These are phyloP conservation scores for Machimus rusticus DNA, from an alignment of 2,888 invertebrate species.

Conservation along the genomic window DNA sequence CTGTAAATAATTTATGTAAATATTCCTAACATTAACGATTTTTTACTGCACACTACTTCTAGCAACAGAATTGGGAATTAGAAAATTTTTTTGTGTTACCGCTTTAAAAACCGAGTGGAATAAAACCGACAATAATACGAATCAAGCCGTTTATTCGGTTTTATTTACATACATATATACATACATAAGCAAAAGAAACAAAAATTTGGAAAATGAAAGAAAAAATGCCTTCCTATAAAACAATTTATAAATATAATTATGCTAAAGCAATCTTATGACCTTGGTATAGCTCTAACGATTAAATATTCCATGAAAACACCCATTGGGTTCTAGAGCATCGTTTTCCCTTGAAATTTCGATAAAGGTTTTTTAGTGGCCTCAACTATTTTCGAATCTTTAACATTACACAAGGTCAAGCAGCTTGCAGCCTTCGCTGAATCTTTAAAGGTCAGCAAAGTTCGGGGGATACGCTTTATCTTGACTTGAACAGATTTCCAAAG, in stretches of 20 bases:
- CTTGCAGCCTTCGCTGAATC: not conserved
- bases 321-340: not conserved
- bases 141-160: too few relatives aligned
- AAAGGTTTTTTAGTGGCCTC: not conserved
- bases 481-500: not conserved
- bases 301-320: not conserved
- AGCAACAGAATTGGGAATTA: too few relatives aligned
- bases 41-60: too few relatives aligned
- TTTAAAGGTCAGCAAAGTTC: not conserved
- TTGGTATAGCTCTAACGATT: not conserved
- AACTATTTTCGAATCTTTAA: not conserved
- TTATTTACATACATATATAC: too few relatives aligned
- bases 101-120: too few relatives aligned
- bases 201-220: not conserved
- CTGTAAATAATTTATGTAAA: too few relatives aligned
- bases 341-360: not conserved
- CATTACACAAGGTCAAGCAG: slow-evolving; percentile 1
- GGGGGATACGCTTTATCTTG: not conserved
- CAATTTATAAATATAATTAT: not conserved
- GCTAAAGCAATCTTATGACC: not conserved
- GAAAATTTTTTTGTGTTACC: too few relatives aligned
- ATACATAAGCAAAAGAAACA: not conserved
- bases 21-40: too few relatives aligned
- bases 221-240: not conserved
- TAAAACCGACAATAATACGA: too few relatives aligned